Evolutionary conservation across 2,797 vertebrate genomes (phyloP).

Genomic region (Melanogrammus aeglefinus): DNA sequence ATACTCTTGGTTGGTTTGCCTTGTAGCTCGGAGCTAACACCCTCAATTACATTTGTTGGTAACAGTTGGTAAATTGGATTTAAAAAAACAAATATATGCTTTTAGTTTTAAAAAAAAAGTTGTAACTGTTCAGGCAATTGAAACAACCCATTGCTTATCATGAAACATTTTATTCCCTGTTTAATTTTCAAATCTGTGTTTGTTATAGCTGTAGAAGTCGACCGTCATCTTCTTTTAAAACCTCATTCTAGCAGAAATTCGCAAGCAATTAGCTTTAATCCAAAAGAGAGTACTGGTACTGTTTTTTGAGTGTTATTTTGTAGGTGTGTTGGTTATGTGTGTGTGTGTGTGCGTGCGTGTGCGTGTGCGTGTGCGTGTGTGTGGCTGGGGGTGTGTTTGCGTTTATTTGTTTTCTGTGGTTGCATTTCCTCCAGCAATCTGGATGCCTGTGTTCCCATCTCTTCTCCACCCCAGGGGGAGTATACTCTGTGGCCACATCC

Average conservation of each 20-base stretch:
- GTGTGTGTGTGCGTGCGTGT: not conserved
- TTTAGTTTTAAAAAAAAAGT: not conserved
- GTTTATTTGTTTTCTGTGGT: slow-evolving; percentile 29
- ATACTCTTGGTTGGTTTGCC: not conserved
- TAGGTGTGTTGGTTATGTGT: not conserved
- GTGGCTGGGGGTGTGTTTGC: not conserved
- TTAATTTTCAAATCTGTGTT: not conserved
- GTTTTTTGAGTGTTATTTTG: not conserved
- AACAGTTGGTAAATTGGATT: no score
- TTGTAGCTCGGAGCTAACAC: not conserved
- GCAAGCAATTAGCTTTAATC: not conserved
- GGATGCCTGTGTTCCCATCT: slow-evolving; percentile 26
- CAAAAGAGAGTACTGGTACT: not conserved
- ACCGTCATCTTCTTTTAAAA: not conserved
- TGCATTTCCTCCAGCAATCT: slow-evolving; percentile 38
- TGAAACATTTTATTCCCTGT: not conserved
- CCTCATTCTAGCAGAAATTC: not conserved
- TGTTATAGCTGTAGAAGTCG: not conserved
- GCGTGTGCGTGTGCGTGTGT: not conserved
- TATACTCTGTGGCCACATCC: slow-evolving; percentile 28
- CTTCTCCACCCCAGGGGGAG: slow-evolving; percentile 20
- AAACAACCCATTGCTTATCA: not conserved
- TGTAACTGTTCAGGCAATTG: not conserved
- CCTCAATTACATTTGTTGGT: not conserved
- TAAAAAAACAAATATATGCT: not conserved